Evolutionary conservation across 2,888 invertebrate genomes (phyloP), one percentile per base, ranked within the genome.

Genomic region (Cecidostiba fungosa): DNA sequence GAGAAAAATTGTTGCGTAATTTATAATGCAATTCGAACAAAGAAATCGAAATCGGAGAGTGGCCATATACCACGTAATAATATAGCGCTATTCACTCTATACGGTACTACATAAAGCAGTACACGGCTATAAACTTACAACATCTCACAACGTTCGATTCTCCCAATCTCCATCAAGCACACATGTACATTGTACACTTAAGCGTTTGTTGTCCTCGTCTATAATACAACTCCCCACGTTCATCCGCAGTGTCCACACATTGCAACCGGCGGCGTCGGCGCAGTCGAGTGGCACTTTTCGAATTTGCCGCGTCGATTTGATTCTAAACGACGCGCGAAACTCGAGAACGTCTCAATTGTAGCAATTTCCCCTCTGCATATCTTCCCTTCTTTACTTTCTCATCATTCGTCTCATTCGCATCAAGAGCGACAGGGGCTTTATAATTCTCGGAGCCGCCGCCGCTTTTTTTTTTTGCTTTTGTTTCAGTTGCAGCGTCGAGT

Each of bases 211-310:
- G 39, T 39, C 39, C 3, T 32, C 32, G 32, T 32, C 32, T 32
- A 32, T 32, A n/a, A n/a, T 32, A 32, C 3, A 32, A 32, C 2
- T 3, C 39, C 39, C 12, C 39, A 6, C 19, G 26, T 10, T 16
- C 14, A 29, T 16, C 29, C 29, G 1, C 14, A 66, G n/a, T 69
- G 69, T 26, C 43, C 43, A 43, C 43, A 43, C 3, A 32, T 43
- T 43, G 43, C 12, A 43, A 50, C 14, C 19, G 50, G 19, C 14
- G 50, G 50, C 50, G 19, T 23, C 43, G 62, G 10, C 29, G 19
- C n/a, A 23, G 62, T n/a, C 78, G 66, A 85, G 85, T 85, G 80
- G 54, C 72, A 85, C 76, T 85, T 85, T 80, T 80, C 80, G 29
- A 85, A 77, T 85, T 85, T 77, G 78, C 59, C 77, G 78, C 26